Base-by-base conservation (phyloP, 2,888 invertebrate species). In the Polydrusus tereticollis region DNA sequence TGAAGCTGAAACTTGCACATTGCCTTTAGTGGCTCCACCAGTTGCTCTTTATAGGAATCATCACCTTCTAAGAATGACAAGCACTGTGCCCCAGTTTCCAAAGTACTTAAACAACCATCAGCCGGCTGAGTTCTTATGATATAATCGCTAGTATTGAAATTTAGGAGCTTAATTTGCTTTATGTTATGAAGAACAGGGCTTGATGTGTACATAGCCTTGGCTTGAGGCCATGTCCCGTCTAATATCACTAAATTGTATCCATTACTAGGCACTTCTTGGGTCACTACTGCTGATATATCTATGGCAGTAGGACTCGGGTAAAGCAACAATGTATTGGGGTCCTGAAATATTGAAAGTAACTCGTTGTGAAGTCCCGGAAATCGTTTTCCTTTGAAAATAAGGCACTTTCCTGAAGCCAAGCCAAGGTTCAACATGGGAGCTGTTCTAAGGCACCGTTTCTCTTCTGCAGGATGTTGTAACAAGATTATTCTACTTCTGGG, bases 171-270 rank as follows among this genome's bases (percentile, higher is more conserved):
- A 0, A 96, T 94, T 87, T 96, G 95, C 80, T 88, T 91, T 70
- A 97, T 85, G 64, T 87, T 86, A 79, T 93, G 93, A 59, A 97
- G 87, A 72, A 90, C 87, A 12, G 92, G 89, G 83, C 95, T 96
- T 74, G 94, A 92, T 58, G 93, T 90, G 86, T 94, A 97, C 74
- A 97, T 95, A 6, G 95, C 94, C 85, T 95, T 96, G 1, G 97
- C 97, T 85, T 98, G 97, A 0, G 96, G 94, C 97, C 97, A 98
- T 8, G 98, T 98, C 3, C 98, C 97, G 87, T 98, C 97, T 75
- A 98, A 89, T 45, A 97, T 86, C 50, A 97, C 87, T 63, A 97
- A 87, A 83, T 94, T 96, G 82, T 93, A 88, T 12, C 63, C 41
- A 4, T 23, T 57, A 21, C 0, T 4, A 18, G 63, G 12, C 2